Conservation (phyloP, 92 coral and sea anemone genomes). For the Epizoanthus illoricatus region DNA sequence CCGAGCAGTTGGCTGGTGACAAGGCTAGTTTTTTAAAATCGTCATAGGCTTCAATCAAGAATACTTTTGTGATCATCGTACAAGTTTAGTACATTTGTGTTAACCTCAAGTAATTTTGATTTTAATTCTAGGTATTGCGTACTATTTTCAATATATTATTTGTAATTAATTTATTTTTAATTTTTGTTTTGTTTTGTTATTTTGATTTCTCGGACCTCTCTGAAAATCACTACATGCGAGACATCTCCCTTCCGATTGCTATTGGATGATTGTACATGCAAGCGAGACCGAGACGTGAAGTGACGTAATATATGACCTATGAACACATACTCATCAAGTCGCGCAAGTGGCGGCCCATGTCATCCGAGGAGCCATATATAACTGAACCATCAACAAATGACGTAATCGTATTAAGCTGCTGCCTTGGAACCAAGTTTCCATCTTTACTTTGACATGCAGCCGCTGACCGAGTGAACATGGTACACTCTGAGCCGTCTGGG, state of each 20-base stretch:
- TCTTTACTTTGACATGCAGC: slow-evolving; percentile 96
- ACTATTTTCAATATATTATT: too few relatives aligned
- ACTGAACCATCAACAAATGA: slow-evolving; percentile 96
- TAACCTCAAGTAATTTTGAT: too few relatives aligned
- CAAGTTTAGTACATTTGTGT: too few relatives aligned
- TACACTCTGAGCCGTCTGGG: slow-evolving; percentile 72
- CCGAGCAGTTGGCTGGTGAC: too few relatives aligned
- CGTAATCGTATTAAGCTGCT: slow-evolving; percentile 92
- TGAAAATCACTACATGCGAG: background rate
- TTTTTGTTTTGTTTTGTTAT: background rate
- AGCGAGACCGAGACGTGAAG: background rate
- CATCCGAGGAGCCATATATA: slow-evolving; percentile 85
- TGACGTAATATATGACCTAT: background rate
- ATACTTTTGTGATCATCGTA: too few relatives aligned
- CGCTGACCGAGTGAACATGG: slow-evolving; percentile 99
- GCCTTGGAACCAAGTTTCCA: slow-evolving; percentile 76
- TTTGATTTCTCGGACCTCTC: background rate
- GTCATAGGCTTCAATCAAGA: too few relatives aligned
- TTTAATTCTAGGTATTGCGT: too few relatives aligned
- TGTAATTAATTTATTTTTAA: too few relatives aligned
- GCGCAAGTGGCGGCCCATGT: slow-evolving; percentile 70
- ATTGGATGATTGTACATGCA: background rate
- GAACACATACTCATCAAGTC: slow-evolving; percentile 60
- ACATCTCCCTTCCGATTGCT: background rate
- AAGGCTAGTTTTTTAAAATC: too few relatives aligned